Evolutionary conservation across 2,888 invertebrate genomes (phyloP), one percentile per base, ranked within the genome.

Genomic region (Congeria kusceri): DNA sequence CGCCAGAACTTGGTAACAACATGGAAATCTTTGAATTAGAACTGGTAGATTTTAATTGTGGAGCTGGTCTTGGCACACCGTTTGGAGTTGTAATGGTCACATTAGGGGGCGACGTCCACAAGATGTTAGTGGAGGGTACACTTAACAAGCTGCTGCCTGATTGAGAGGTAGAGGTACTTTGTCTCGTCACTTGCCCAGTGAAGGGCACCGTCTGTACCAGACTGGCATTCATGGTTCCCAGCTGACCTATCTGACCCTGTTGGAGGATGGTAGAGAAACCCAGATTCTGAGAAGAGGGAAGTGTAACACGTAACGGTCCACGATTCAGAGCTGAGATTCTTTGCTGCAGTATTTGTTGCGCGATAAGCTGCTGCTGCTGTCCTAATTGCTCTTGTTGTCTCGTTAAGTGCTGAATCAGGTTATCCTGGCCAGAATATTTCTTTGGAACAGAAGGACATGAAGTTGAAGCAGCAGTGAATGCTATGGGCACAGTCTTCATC

Each of bases 91-190:
- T 81, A n/a, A 81, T 68, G 20, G 81, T 77, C 1, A 81, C 75
- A 72, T 81, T 77, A 3, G 81, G 81, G 7, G 77, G 81, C 23
- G 81, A 64, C 0, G 77, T 75, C 81, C 81, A 81, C 27, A 77
- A 74, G 39, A 81, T 77, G 49, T 75, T 77, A 15, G 71, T 77
- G 25, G 81, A 57, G 3, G 81, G 81, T 62, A 81, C 20, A n/a
- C 32, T 39, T 62, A 15, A 27, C 44, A 20, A 63, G 63, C 39
- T 39, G 39, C 39, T 39, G 39, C 39, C 39, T 39, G 39, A 39
- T 39, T 39, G 39, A 39, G 39, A 39, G 39, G 39, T 39, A 39
- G 39, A 39, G 3, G 13, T 75, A 39, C 67, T 71, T 27, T 68
- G 58, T 47, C 75, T 74, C 5, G 79, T 56, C 44, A 79, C 67